phyloP scores from a whole-genome alignment of 2,797 vertebrate species.

The Eidolon dupreanum region DNA sequence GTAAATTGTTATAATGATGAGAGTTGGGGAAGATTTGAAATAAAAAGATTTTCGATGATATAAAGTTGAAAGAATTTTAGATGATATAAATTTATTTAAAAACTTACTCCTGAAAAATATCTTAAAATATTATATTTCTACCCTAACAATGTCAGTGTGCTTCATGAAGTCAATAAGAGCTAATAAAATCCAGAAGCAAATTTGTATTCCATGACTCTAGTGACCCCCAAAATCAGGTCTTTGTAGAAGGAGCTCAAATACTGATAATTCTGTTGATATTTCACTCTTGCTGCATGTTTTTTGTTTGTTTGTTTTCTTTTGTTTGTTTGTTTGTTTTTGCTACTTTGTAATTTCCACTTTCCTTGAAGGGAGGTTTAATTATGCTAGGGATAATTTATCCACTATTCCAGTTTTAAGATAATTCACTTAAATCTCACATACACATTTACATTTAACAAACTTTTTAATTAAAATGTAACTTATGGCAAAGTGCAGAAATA shows the following conservation, averaged over 20 bases:
- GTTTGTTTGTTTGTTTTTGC: background rate
- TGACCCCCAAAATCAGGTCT: background rate
- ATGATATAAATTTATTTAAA: background rate
- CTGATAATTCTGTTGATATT: background rate
- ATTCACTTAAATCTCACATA: background rate
- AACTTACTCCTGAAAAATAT: background rate
- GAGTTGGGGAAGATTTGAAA: background rate
- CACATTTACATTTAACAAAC: background rate
- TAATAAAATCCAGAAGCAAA: background rate
- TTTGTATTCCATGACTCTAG: background rate
- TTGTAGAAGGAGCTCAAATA: background rate
- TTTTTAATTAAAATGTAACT: background rate
- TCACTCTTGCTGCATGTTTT: background rate
- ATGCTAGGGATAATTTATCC: background rate
- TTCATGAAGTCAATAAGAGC: background rate
- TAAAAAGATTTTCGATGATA: background rate
- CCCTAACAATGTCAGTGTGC: background rate
- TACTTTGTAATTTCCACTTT: slow-evolving; percentile 34
- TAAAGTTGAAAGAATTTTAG: background rate
- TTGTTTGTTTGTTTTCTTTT: no score
- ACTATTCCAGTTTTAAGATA: slow-evolving; percentile 18
- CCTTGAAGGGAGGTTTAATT: background rate
- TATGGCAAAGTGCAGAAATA: background rate
- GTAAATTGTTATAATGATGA: background rate
- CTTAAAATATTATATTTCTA: background rate